These are phyloP conservation scores for Stegana nigrithorax DNA, from an alignment of 2,888 invertebrate genomes.

Conservation along the genomic window DNA sequence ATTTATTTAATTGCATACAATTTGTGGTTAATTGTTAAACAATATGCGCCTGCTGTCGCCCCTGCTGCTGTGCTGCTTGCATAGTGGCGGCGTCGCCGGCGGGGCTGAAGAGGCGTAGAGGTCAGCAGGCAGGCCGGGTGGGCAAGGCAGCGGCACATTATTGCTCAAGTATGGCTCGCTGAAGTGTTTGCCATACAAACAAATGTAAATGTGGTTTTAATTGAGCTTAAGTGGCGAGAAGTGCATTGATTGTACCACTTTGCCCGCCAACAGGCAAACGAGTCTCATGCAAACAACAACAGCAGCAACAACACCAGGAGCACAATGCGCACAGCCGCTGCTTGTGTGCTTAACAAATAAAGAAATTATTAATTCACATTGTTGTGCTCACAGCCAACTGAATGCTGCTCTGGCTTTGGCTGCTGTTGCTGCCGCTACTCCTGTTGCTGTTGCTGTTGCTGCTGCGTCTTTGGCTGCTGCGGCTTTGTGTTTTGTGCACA, in stretches of 20 bases:
- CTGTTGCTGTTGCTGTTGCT: not conserved
- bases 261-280: no score
- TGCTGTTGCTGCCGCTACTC: conserved; percentile 23
- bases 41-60: conserved; percentile 41
- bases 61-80: no score
- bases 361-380: no score
- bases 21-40: conserved; percentile 64
- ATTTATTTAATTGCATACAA: conserved; percentile 63
- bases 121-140: no score
- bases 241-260: conserved; percentile 15
- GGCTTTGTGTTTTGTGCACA: not conserved
- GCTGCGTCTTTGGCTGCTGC: not conserved
- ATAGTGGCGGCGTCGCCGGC: no score
- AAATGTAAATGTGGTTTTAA: conserved; percentile 59
- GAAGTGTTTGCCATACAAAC: conserved; percentile 52
- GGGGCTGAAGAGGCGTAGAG: no score
- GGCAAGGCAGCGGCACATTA: no score
- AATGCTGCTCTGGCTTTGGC: not conserved
- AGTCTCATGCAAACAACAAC: no score
- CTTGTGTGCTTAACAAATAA: not conserved
- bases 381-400: not conserved
- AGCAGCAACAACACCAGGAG: no score
- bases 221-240: conserved; percentile 54
- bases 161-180: conserved; percentile 24
- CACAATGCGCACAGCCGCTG: not conserved